phyloP scores from a whole-genome alignment of 2,888 invertebrate genomes.

The Xanthia togata region DNA sequence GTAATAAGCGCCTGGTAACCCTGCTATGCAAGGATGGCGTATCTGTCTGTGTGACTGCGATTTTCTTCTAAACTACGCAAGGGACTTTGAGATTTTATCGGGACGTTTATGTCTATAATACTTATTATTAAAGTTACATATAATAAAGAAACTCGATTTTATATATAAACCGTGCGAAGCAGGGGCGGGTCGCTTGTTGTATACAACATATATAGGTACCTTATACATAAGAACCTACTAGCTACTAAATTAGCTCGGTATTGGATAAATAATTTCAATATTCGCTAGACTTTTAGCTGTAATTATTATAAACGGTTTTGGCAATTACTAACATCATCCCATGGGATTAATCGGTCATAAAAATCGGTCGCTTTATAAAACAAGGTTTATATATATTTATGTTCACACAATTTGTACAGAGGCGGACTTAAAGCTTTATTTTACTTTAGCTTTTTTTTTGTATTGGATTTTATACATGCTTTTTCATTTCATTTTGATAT shows the following conservation, averaged over 20 bases:
- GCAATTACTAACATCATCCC: slow-evolving; percentile 7
- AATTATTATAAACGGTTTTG: background rate
- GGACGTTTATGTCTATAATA: background rate
- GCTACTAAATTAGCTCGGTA: background rate
- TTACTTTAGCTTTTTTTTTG: background rate
- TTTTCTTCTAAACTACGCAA: background rate
- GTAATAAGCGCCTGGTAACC: too few species aligned
- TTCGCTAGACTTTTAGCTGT: background rate
- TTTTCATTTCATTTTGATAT: background rate
- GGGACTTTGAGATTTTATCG: background rate
- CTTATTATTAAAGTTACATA: background rate
- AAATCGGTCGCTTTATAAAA: slow-evolving; percentile 5
- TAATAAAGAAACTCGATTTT: background rate
- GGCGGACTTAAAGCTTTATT: background rate
- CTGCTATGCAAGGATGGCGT: too few species aligned
- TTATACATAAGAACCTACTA: background rate
- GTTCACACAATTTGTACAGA: background rate
- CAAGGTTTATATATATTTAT: slow-evolving; percentile 16
- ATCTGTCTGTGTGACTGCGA: background rate
- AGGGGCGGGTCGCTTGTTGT: background rate
- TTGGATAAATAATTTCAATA: background rate
- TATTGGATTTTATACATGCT: background rate
- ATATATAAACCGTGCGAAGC: background rate
- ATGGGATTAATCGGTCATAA: slow-evolving; percentile 37
- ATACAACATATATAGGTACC: background rate